Conservation (phyloP, 2,797 vertebrate genomes). For the Centropyge bicolor region DNA sequence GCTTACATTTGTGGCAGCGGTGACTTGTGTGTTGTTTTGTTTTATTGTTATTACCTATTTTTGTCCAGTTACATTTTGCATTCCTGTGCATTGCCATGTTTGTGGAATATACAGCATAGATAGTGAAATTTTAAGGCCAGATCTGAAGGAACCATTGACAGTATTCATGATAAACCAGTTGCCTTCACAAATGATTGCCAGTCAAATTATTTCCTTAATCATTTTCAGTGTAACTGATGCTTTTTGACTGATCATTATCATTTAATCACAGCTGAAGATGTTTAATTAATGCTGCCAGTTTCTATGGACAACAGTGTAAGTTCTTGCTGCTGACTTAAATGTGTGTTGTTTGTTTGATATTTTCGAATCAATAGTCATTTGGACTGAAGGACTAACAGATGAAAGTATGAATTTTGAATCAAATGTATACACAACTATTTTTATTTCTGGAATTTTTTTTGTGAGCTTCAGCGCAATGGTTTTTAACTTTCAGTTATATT, state of each 20-base stretch:
- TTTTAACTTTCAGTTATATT: slow-evolving; percentile 45
- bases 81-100: slow-evolving; percentile 80
- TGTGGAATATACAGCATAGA: slow-evolving; percentile 41
- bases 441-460: slow-evolving; percentile 39
- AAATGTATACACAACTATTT: slow-evolving; percentile 41
- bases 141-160: slow-evolving; percentile 75
- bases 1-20: slow-evolving; percentile 46
- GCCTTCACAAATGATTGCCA: slow-evolving; percentile 51
- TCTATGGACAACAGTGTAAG: slow-evolving; percentile 61
- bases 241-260: slow-evolving; percentile 49
- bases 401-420: slow-evolving; percentile 50
- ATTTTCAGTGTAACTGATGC: slow-evolving; percentile 38
- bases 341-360: slow-evolving; percentile 67
- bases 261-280: slow-evolving; percentile 64
- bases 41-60: slow-evolving; percentile 43
- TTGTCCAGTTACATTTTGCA: slow-evolving; percentile 77
- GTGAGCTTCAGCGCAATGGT: slow-evolving; percentile 21
- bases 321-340: slow-evolving; percentile 81
- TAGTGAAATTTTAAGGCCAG: slow-evolving; percentile 51
- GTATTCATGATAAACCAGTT: slow-evolving; percentile 67
- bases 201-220: slow-evolving; percentile 31
- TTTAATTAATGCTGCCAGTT: slow-evolving; percentile 61
- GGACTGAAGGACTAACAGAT: slow-evolving; percentile 58
- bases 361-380: slow-evolving; percentile 58
- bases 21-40: slow-evolving; percentile 57